phyloP scores from a whole-genome alignment of 2,797 vertebrate species.

The Premnoplex brunnescens region DNA sequence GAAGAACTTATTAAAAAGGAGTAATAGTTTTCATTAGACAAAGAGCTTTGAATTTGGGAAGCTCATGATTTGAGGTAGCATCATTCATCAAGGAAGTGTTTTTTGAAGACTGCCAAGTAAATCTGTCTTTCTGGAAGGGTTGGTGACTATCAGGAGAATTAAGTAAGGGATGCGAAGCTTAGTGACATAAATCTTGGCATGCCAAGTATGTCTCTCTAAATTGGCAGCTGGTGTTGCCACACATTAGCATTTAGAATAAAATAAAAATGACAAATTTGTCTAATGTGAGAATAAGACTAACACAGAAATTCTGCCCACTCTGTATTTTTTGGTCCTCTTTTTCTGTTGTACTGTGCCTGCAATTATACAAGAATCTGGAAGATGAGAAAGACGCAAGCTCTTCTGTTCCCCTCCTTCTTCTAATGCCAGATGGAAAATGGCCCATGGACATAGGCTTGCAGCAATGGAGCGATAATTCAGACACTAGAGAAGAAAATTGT shows the following conservation, averaged over 20 bases:
- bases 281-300: conserved; percentile 44
- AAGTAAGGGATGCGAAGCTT: neutral
- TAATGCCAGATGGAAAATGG: neutral
- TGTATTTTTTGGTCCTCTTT: neutral
- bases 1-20: conserved; percentile 69
- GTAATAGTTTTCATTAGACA: conserved; percentile 62
- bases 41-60: conserved; percentile 43
- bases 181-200: conserved; percentile 44
- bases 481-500: neutral
- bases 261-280: conserved; percentile 45
- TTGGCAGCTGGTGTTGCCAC: conserved; percentile 62
- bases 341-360: neutral
- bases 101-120: conserved; percentile 27
- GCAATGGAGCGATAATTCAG: neutral
- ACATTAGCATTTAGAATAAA: conserved; percentile 55
- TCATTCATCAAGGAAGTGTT: conserved; percentile 26
- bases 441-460: neutral
- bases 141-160: conserved; percentile 49
- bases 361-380: neutral
- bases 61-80: conserved; percentile 21
- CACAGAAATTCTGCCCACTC: neutral
- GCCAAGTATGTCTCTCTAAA: conserved; percentile 17
- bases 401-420: neutral
- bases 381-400: neutral
- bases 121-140: conserved; percentile 35